Base-by-base conservation (phyloP, 2,888 invertebrate genomes). In the Rhorus exstirpatorius region DNA sequence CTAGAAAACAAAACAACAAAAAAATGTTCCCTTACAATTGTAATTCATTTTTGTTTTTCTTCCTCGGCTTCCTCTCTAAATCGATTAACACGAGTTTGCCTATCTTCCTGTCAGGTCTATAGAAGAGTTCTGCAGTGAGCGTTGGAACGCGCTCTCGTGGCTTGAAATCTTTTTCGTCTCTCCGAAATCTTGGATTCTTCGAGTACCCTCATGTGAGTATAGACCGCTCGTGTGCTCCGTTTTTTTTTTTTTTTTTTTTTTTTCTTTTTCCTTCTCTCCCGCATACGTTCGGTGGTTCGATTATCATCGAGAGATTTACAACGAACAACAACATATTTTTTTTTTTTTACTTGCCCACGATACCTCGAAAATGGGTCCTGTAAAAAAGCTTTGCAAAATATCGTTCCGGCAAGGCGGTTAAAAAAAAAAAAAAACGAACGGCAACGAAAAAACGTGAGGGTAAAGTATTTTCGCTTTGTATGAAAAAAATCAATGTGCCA, bases 31-130 rank as follows among this genome's bases (percentile, higher is more conserved):
- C 12, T 21, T n/a, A 12, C 10, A 41, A 12, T 55, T 38, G 55
- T 0, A 70, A 31, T 70, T 4, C 31, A 17, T 19, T 41, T 41
- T 68, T 21, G 8, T 55, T 55, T 58, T 17, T 60, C 26, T 31
- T 51, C 10, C 12, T 2, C 51, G 12, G 21, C 10, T 7, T 35
- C 10, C 14, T 14, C 19, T 55, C 41, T n/a, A n/a, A 53, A 71
- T 67, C 41, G 51, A 74, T 78, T 83, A 80, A 81, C 72, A 74
- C 38, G 26, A 44, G 49, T 85, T 84, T 87, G 86, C 83, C 63
- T 90, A 81, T 89, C 89, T 91, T 89, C 85, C 83, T 84, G 84
- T 84, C 87, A 91, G 92, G 91, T 91, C 86, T 91, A 87, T 90
- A 90, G 89, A 89, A 88, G 88, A 88, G 85, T 88, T 83, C 83